Evolutionary conservation across 2,113 vertebrate species (phyloP).

Genomic region (Aspiorhynchus laticeps): DNA sequence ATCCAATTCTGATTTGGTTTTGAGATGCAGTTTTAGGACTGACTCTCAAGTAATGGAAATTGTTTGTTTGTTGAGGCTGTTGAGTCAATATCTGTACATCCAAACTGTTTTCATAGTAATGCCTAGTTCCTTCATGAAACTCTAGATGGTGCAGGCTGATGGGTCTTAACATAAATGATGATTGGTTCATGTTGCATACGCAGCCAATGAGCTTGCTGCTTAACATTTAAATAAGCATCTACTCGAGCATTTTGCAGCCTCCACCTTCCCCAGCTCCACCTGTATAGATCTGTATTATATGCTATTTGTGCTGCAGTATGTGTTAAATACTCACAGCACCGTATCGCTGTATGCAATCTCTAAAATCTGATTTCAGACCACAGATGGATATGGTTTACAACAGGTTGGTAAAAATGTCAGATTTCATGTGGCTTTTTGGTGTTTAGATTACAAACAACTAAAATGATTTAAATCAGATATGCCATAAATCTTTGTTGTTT

Average conservation of each 20-base stretch:
- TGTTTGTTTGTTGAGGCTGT: background rate
- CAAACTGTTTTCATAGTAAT: background rate
- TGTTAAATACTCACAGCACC: no score
- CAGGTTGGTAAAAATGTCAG: background rate
- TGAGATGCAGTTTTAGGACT: background rate
- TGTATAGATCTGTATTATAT: no score
- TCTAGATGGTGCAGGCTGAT: no score
- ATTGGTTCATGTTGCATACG: no score
- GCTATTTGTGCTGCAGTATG: no score
- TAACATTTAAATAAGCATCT: no score
- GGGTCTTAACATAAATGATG: no score
- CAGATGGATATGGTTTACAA: background rate
- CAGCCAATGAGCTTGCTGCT: no score
- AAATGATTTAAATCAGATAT: background rate
- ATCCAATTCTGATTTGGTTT: background rate
- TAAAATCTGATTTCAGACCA: background rate
- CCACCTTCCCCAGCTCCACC: no score
- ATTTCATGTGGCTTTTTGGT: background rate
- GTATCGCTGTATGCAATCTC: background rate
- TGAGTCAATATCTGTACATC: background rate
- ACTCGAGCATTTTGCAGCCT: no score
- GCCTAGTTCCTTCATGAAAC: no score
- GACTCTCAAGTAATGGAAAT: background rate
- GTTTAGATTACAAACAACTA: background rate
- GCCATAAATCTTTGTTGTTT: background rate